Evolutionary conservation across 1,140 invertebrate species (phyloP), one percentile per base, ranked within the genome.

Genomic region (Eciton burchellii): DNA sequence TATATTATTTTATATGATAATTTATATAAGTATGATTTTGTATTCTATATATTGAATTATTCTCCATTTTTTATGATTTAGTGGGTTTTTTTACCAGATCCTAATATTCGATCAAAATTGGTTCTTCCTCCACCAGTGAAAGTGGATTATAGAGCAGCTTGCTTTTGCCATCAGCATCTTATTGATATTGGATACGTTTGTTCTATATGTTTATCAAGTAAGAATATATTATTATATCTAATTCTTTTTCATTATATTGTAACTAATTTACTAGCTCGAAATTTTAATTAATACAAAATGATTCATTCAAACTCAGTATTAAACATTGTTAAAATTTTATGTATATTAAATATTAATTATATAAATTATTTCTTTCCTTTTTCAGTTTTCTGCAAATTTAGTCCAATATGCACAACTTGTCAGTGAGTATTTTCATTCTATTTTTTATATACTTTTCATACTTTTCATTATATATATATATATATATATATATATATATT

Each of bases 131-230:
- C 98, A 0, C 96, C 97, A 8, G 97, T 97, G 0, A 97, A 98
- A 87, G 98, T 99, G 12, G 98, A 99, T 93, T 99, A 99, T 92
- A 94, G 98, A 88, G 98, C 99, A 24, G 98, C 98, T 0, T 99
- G 99, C 93, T 99, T 99, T 94, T 99, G 99, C 92, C 99, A 99
- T 94, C 95, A 98, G n/a, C 98, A 98, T 89, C 95, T 99, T 43
- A 97, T 99, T 62, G 98, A 99, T 90, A 97, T 99, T 89, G 99
- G 98, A 71, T 99, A 98, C 93, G 99, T 99, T 16, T 99, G 99
- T 93, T 99, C 99, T 4, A 97, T 99, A 79, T 99, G 99, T 94
- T 95, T 99, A 29, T 99, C 98, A 90, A 98, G 97, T 98, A 94
- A 95, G 96, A 35, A 35, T 35, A 35, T 94, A 41, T 79, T 81